A percentile compares a stretch with the other conserved stretches of the same genome.
Evolutionary conservation across 2,888 invertebrate genomes (phyloP).

Genomic region (Nomada lathburiana): DNA sequence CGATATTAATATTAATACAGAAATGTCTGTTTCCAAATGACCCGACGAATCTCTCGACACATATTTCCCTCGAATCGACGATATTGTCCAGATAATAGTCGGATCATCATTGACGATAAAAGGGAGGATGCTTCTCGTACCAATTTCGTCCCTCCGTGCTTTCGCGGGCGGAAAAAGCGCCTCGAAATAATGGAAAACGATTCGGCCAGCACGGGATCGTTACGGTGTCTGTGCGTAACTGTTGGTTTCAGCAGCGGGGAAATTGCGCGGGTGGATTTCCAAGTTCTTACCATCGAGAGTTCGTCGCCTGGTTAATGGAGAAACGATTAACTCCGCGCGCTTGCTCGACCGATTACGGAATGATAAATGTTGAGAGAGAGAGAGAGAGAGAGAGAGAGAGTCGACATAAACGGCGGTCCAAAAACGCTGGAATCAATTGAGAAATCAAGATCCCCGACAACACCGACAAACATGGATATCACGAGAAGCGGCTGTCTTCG

Average conservation of each 20-base stretch:
- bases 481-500: too few relatives aligned
- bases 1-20: conserved; percentile 54
- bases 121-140: background rate
- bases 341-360: background rate
- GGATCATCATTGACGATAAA: conserved; percentile 17
- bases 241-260: background rate
- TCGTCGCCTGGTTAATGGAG: background rate
- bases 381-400: background rate
- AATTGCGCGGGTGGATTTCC: background rate
- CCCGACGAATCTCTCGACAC: background rate
- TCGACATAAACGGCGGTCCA: background rate
- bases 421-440: background rate
- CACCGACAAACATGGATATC: background rate
- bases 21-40: conserved; percentile 39
- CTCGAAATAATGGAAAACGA: conserved; percentile 15
- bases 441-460: background rate
- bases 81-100: conserved; percentile 16
- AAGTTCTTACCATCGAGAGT: background rate
- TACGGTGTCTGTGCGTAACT: background rate
- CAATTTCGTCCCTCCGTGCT: background rate
- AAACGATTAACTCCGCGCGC: background rate
- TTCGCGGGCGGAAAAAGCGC: background rate
- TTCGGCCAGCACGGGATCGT: background rate
- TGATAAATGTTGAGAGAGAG: background rate
- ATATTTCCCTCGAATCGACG: conserved; percentile 5